Percentiles rank a stretch among this genome's conserved stretches.
These are phyloP conservation scores for Diorhabda elongata DNA, from an alignment of 1,140 invertebrate species.

Conservation along the genomic window DNA sequence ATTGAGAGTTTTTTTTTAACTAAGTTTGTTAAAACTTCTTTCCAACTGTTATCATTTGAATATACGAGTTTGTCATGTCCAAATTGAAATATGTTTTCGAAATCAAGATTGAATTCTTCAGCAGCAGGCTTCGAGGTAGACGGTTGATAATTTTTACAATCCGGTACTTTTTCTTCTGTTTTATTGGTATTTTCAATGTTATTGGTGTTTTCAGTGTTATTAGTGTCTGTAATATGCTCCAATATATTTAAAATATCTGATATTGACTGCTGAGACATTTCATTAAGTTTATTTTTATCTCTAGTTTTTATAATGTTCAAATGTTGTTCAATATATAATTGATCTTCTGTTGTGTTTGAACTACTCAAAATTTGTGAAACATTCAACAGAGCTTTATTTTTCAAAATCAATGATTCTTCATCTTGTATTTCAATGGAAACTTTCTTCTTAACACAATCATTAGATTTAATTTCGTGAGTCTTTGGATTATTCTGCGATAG, in stretches of 20 bases:
- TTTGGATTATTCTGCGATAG: background rate
- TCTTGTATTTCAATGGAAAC: background rate
- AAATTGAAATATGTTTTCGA: constrained; percentile 36
- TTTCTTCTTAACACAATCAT: constrained; percentile 14
- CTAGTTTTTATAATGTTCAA: constrained; percentile 16
- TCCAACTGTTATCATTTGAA: constrained; percentile 20
- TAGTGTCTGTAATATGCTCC: background rate
- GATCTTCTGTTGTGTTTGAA: constrained; percentile 9
- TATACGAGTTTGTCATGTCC: constrained; percentile 27
- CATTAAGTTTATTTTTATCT: background rate
- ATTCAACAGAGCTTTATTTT: constrained; percentile 32
- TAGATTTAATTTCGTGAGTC: background rate
- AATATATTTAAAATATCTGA: background rate
- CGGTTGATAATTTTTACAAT: no score
- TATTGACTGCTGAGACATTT: background rate
- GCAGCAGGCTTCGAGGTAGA: no score
- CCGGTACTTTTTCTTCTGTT: background rate
- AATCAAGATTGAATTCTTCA: background rate
- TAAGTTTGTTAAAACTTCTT: background rate
- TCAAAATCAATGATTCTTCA: constrained; percentile 23
- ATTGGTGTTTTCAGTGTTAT: background rate
- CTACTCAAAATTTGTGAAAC: constrained; percentile 27
- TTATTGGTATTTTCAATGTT: background rate
- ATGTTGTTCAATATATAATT: constrained; percentile 17
- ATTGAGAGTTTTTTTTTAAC: no score